phyloP scores from a whole-genome alignment of 2,113 vertebrate genomes.

The Bubo bubo region DNA sequence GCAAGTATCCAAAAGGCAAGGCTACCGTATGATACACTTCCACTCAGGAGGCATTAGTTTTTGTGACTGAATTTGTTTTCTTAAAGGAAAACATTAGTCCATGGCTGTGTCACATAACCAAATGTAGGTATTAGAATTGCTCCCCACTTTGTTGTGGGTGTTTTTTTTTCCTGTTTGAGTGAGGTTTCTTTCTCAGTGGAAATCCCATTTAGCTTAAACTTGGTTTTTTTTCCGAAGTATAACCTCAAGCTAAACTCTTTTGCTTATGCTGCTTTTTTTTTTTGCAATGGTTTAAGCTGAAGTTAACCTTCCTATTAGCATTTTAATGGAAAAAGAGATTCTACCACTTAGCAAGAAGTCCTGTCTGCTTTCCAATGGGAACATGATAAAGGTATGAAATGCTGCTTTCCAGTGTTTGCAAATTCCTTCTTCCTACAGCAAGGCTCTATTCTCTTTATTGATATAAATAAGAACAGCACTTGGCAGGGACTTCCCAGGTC shows the following conservation, averaged over 20 bases:
- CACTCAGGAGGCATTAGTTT: background rate
- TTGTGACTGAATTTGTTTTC: background rate
- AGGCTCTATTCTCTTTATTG: background rate
- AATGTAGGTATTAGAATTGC: background rate
- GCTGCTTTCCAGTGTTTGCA: conserved; percentile 31
- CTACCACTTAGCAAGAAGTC: conserved; percentile 48
- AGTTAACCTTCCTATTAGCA: conserved; percentile 72
- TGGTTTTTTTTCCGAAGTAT: conserved; percentile 34
- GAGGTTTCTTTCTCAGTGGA: conserved; percentile 29
- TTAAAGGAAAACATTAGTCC: background rate
- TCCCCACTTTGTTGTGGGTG: background rate
- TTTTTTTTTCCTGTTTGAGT: background rate
- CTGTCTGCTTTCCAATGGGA: conserved; percentile 62
- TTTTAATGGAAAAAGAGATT: conserved; percentile 69
- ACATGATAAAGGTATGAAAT: conserved; percentile 47
- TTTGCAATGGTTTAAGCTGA: conserved; percentile 44
- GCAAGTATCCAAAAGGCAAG: background rate
- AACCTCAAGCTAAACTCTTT: conserved; percentile 51
- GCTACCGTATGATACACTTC: background rate
- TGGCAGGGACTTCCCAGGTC: background rate
- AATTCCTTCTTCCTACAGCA: conserved; percentile 5
- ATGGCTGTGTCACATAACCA: background rate
- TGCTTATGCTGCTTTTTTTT: conserved; percentile 36
- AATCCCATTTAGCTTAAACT: conserved; percentile 47
- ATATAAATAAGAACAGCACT: background rate